Evolutionary conservation across 2,797 vertebrate genomes (phyloP).

Genomic region (Acomys russatus): DNA sequence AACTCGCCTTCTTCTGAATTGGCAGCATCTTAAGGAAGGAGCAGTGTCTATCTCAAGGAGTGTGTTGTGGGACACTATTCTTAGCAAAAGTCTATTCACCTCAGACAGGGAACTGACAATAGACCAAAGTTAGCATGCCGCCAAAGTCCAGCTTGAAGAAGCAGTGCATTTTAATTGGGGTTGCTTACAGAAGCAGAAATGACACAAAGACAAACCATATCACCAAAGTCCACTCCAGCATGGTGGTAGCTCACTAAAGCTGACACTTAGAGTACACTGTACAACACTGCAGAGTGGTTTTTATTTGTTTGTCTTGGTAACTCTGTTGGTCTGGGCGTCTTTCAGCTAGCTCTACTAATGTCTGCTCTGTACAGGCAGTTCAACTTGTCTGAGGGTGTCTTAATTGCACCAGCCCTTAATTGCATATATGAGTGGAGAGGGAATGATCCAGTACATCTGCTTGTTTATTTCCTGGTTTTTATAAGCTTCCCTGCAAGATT

Average conservation of each 20-base stretch:
- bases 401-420: neutral
- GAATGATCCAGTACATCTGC: neutral
- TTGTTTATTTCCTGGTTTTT: neutral
- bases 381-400: neutral
- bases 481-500: neutral
- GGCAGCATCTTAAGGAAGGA: neutral
- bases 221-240: neutral
- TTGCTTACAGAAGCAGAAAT: neutral
- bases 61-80: neutral
- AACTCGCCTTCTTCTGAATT: neutral
- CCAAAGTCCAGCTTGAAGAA: neutral
- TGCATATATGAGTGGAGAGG: neutral
- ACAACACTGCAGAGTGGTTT: neutral
- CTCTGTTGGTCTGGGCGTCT: neutral
- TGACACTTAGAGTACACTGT: neutral
- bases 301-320: neutral
- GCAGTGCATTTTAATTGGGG: neutral
- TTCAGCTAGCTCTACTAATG: neutral
- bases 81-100: neutral
- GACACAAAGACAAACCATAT: neutral
- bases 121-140: neutral
- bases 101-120: neutral
- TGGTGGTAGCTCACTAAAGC: neutral
- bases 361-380: neutral
- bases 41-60: neutral